phyloP scores from a whole-genome alignment of 1,140 invertebrate species.

The Chymomyza costata region DNA sequence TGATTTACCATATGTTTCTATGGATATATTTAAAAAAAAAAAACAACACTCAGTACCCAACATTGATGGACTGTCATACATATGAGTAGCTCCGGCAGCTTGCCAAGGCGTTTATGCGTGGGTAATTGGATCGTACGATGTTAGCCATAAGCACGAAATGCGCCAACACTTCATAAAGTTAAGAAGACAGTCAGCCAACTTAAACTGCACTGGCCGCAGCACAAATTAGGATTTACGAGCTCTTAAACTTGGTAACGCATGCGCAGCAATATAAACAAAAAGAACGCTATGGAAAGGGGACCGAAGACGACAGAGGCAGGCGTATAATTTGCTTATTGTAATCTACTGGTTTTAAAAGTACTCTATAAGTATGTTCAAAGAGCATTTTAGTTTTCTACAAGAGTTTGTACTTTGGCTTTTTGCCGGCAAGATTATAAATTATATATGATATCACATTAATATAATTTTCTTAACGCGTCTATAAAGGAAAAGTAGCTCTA shows the following conservation, averaged over 20 bases:
- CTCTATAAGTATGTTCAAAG: not conserved
- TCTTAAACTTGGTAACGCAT: not conserved
- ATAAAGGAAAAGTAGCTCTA: too few species aligned
- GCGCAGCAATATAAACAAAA: not conserved
- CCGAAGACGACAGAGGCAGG: not conserved
- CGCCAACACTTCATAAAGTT: not conserved
- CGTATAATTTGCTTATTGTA: constrained; percentile 14
- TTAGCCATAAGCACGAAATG: not conserved
- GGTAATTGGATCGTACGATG: not conserved
- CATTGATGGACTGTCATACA: too few species aligned
- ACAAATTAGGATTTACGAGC: constrained; percentile 42
- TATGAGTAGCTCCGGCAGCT: too few species aligned
- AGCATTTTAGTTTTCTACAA: too few species aligned
- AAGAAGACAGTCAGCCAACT: not conserved
- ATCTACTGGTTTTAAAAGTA: constrained; percentile 35
- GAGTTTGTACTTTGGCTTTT: too few species aligned
- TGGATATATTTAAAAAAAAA: too few species aligned
- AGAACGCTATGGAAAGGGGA: not conserved
- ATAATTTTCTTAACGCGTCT: too few species aligned
- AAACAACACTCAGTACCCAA: too few species aligned
- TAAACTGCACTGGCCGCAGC: constrained; percentile 29
- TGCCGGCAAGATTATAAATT: too few species aligned
- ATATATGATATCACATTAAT: too few species aligned
- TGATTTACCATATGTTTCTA: too few species aligned
- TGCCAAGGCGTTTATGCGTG: too few species aligned